Evolutionary conservation across 53 echinoderm and acorn worm species (phyloP).

Genomic region (Antedon mediterranea): DNA sequence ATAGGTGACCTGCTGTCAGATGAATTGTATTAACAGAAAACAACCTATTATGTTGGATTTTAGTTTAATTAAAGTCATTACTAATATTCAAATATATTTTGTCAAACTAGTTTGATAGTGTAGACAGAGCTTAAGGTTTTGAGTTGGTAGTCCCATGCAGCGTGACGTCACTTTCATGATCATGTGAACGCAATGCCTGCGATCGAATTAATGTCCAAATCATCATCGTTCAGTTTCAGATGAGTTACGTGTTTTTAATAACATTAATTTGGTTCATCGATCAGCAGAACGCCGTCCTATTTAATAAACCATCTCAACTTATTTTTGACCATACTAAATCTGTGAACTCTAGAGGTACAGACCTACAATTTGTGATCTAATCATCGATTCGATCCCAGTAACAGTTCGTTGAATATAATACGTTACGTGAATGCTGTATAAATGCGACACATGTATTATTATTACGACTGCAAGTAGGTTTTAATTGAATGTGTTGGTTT

Average conservation of each 20-base stretch:
- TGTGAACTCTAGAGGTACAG: not conserved
- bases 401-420: not conserved
- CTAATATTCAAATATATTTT: too few species aligned
- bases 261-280: not conserved
- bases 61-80: too few species aligned
- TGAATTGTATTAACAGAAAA: too few species aligned
- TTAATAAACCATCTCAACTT: not conserved
- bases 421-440: not conserved
- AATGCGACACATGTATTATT: too few species aligned
- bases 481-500: not conserved
- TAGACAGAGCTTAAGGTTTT: too few species aligned
- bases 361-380: not conserved
- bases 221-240: not conserved
- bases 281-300: not conserved
- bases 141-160: not conserved
- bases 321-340: not conserved
- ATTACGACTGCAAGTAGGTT: too few species aligned
- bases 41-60: too few species aligned
- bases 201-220: not conserved
- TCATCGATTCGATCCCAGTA: not conserved
- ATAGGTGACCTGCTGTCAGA: too few species aligned
- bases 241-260: not conserved
- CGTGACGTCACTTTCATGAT: not conserved
- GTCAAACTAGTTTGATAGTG: too few species aligned
- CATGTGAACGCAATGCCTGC: too few species aligned